Base-by-base conservation (phyloP, 1,140 invertebrate species). In the Camponotus pennsylvanicus region DNA sequence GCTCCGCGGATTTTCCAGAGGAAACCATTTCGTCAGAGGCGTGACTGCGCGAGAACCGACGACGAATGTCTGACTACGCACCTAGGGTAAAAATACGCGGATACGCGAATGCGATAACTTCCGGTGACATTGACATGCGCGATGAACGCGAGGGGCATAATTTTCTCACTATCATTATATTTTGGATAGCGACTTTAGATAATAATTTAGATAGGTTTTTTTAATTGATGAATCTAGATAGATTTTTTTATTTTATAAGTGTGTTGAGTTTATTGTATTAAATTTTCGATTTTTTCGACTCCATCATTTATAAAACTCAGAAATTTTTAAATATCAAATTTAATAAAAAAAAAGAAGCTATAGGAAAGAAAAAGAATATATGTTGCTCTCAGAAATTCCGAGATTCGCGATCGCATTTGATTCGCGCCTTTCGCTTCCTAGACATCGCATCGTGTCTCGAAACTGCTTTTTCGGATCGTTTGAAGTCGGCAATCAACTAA, bases 401-500 rank as follows among this genome's bases (percentile, higher is more conserved):
- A 84, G 69, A 32, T 34, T 27, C 64, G 61, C 55, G 32, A 63
- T 45, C 49, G 70, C 15, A 15, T 71, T 87, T 71, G 75, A 77
- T 83, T 86, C 79, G 63, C 37, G 52, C 52, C 55, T 83, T 87
- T 42, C 42, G 18, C 86, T 63, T 80, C 57, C 63, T 71, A 55
- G 34, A 52, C 49, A 32, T 67, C 59, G 69, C 69, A 55, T 37
- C 57, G 18, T 45, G 21, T 57, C 85, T 71, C 34, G 21, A 61
- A 64, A 37, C 77, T 71, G 87, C 90, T 45, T 89, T 91, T 89
- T 93, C 91, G 92, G 91, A 89, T 79, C 89, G 92, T 95, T 95
- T 94, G 93, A 95, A 94, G 93, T 93, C 92, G 91, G 94, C 94
- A 95, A 95, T 95, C 95, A 95, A 92, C 91, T 93, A 93, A 93